These are phyloP conservation scores for Cynopterus sphinx DNA, from an alignment of 2,797 vertebrate species.

Conservation along the genomic window DNA sequence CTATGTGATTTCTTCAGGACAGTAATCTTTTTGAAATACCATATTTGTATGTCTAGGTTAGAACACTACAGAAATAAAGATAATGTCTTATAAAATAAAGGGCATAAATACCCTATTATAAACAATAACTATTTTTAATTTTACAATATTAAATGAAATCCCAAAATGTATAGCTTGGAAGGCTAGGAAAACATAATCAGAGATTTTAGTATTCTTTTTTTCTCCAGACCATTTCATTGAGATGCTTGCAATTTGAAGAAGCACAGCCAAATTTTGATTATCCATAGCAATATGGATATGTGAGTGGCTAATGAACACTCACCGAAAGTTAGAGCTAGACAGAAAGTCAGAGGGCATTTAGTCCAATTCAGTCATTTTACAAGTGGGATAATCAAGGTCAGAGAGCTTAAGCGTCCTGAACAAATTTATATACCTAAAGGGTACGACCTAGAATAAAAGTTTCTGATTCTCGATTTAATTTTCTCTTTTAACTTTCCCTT, in stretches of 20 bases:
- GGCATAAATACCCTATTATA: background rate
- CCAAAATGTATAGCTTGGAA: background rate
- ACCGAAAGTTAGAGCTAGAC: background rate
- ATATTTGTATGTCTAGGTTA: background rate
- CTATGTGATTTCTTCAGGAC: conserved; percentile 46
- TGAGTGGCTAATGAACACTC: conserved; percentile 39
- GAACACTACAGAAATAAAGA: conserved; percentile 9
- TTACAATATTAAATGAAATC: background rate
- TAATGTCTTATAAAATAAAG: background rate
- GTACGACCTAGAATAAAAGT: background rate
- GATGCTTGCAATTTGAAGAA: conserved; percentile 33
- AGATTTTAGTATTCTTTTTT: background rate
- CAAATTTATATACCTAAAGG: background rate
- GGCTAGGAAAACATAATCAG: background rate
- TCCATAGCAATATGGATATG: background rate
- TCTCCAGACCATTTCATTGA: conserved; percentile 38
- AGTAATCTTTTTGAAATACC: conserved; percentile 32
- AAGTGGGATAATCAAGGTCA: background rate
- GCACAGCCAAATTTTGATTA: conserved; percentile 55
- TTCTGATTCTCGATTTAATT: background rate
- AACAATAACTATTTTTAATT: conserved; percentile 44
- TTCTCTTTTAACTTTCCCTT: background rate
- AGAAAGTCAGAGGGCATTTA: background rate
- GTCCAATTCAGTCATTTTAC: background rate
- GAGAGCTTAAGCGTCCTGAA: background rate